Base-by-base conservation (phyloP, 2,888 invertebrate genomes). In the Callyntrura sp. region DNA sequence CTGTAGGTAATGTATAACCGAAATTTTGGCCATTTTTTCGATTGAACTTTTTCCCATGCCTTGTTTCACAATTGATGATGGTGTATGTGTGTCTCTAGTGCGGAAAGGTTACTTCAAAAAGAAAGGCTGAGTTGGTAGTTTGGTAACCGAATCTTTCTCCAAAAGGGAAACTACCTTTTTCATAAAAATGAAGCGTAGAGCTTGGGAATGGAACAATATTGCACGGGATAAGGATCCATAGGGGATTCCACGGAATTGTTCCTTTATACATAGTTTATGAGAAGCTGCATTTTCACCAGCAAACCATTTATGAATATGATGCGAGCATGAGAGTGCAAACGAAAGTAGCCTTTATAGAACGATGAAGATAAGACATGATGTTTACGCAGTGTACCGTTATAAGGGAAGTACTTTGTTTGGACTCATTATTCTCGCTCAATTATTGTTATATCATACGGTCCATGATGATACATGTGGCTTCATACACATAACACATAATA, bases 221-320 rank as follows among this genome's bases (percentile, higher is more conserved):
- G 70, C 43, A n/a, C 11, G 70, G 84, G 70, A 84, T 84, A 84
- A 84, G 70, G 84, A 51, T 28, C 81, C 81, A 35, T 43, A 45
- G 62, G 81, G 81, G 81, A 81, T 45, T 81, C 45, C 45, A 5
- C 25, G 78, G 48, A 28, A 14, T 55, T 78, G 25, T 78, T 28
- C n/a, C n/a, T 73, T 51, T 48, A 51, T 17, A 55, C 78, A 55
- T 55, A n/a, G 25, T 62, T 62, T 28, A 28, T 43, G 43, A 43
- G 35, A 65, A 6, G 9, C 20, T 65, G 4, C 65, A 43, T 68
- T n/a, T 43, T 68, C 43, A 43, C 43, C 17, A 43, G 9, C 6
- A 68, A 43, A 25, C 12, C 14, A 28, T 4, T 25, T 28, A 14
- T 35, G 35, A 35, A 35, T 35, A 35, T 35, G 35, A 35, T 43